phyloP scores from a whole-genome alignment of 2,888 invertebrate species.

The Sepiola atlantica region DNA sequence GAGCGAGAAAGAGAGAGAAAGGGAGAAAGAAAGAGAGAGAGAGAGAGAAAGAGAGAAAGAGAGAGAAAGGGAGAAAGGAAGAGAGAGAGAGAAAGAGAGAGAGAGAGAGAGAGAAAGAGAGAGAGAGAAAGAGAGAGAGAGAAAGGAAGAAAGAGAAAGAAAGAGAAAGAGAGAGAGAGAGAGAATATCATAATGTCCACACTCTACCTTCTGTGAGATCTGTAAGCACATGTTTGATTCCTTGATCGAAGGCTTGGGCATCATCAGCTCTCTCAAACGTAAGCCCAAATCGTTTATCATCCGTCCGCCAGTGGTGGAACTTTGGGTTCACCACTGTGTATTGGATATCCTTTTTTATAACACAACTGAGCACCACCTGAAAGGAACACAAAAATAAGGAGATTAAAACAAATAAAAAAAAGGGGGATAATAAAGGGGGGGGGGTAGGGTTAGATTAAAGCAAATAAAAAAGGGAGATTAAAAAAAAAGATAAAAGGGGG shows the following conservation, averaged over 20 bases:
- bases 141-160: not conserved
- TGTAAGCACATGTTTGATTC: conserved; percentile 90
- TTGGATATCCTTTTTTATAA: conserved; percentile 94
- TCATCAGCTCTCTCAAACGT: conserved; percentile 96
- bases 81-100: not conserved
- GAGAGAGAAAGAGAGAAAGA: not conserved
- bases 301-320: conserved; percentile 98
- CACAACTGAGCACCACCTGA: conserved; percentile 93
- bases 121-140: too few species aligned
- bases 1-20: not conserved
- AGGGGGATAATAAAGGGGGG: too few species aligned
- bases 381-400: conserved; percentile 52
- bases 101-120: conserved; percentile 25
- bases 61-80: too few species aligned
- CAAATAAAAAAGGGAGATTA: too few species aligned
- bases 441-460: too few species aligned
- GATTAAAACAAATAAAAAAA: not conserved
- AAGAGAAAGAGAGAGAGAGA: not conserved
- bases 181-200: not conserved
- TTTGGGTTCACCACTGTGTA: conserved; percentile 98
- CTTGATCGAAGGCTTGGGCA: conserved; percentile 94
- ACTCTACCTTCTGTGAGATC: conserved; percentile 90
- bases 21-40: too few species aligned
- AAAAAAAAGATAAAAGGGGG: too few species aligned
- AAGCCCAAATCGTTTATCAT: conserved; percentile 94